Percentiles rank a stretch among this genome's conserved stretches.
Evolutionary conservation across 2,888 invertebrate genomes (phyloP).

Genomic region (Synanthedon vespiformis): DNA sequence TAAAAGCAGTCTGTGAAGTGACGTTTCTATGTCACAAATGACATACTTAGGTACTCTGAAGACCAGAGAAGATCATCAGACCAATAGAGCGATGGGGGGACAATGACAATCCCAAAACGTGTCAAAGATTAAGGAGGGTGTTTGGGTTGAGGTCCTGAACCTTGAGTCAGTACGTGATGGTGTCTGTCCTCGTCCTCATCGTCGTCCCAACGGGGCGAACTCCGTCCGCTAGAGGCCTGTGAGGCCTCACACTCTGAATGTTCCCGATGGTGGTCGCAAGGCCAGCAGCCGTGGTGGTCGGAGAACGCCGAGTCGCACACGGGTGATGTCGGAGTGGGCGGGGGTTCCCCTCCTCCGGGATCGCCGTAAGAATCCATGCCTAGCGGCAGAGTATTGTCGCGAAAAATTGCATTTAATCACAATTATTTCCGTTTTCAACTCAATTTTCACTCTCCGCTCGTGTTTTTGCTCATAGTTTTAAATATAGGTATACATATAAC

Average conservation of each 20-base stretch:
- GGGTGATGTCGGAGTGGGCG: conserved; percentile 60
- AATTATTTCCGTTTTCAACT: conserved; percentile 3
- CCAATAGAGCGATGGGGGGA: too few relatives aligned
- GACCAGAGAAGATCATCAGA: too few relatives aligned
- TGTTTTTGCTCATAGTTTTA: too few relatives aligned
- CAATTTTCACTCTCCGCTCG: conserved; percentile 12
- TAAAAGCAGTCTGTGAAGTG: too few relatives aligned
- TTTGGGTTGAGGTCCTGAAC: conserved; percentile 31
- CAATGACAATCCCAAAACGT: too few relatives aligned
- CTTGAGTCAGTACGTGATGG: conserved; percentile 51
- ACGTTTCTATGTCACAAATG: too few relatives aligned
- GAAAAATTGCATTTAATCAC: not conserved
- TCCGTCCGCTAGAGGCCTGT: conserved; percentile 55
- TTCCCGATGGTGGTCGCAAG: conserved; percentile 56
- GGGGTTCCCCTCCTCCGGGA: conserved; percentile 52
- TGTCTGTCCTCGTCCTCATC: conserved; percentile 57
- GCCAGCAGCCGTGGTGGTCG: conserved; percentile 63
- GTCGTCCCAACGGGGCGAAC: conserved; percentile 61
- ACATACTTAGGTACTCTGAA: too few relatives aligned
- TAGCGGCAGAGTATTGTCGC: conserved; percentile 25
- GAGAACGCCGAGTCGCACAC: conserved; percentile 65
- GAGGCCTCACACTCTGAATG: conserved; percentile 43
- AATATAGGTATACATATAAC: not conserved
- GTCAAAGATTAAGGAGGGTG: not conserved
- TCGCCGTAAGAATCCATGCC: conserved; percentile 63